Conservation (phyloP, 2,888 invertebrate species). For the Caenorhabditis parvicauda region DNA sequence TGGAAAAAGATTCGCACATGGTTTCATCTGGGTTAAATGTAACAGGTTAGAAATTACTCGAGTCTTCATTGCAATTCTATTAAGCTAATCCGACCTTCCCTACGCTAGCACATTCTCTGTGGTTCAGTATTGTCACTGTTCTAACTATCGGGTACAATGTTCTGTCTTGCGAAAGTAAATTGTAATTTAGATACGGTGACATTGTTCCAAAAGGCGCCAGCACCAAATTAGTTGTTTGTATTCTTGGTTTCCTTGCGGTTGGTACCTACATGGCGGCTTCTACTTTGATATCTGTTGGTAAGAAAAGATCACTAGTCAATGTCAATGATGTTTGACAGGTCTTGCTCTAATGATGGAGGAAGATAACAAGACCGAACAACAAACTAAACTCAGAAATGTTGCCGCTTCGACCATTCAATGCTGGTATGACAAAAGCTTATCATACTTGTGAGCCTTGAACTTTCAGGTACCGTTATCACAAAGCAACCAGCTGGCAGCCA, state of each 20-base stretch:
- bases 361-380: conserved; percentile 43
- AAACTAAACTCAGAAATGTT: conserved; percentile 38
- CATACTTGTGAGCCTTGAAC: not conserved
- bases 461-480: conserved; percentile 24
- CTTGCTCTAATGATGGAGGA: conserved; percentile 54
- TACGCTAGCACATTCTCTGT: conserved; percentile 48
- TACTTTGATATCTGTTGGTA: conserved; percentile 52
- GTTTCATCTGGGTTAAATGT: too few species aligned
- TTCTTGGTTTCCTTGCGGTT: conserved; percentile 45
- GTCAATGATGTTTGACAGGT: conserved; percentile 5
- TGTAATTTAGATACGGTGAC: conserved; percentile 45
- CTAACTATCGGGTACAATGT: conserved; percentile 37
- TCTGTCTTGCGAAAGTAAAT: not conserved
- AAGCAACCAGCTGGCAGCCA: conserved; percentile 28
- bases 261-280: conserved; percentile 50
- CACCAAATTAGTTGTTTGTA: conserved; percentile 50
- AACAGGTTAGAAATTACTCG: too few species aligned
- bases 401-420: conserved; percentile 51
- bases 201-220: conserved; percentile 45
- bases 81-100: conserved; percentile 20
- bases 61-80: too few species aligned
- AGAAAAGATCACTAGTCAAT: not conserved
- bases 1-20: conserved; percentile 8
- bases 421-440: conserved; percentile 25
- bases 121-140: conserved; percentile 52